phyloP scores from a whole-genome alignment of 2,888 invertebrate genomes.

The Lasioglossum vierecki region DNA sequence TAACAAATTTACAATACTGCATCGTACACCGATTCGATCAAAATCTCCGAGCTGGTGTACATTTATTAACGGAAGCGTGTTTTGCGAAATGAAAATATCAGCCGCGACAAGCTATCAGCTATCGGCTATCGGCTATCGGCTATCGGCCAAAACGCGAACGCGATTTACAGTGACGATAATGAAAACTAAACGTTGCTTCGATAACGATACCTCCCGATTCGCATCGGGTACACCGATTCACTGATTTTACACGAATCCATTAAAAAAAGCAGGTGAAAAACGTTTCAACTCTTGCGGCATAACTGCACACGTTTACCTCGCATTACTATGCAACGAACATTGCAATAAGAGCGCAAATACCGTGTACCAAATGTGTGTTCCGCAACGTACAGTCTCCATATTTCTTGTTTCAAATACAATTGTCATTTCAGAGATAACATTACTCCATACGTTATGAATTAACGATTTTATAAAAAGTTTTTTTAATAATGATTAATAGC shows the following conservation, averaged over 20 bases:
- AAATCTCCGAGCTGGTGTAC: neutral
- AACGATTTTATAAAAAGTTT: neutral
- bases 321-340: conserved; percentile 11
- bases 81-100: conserved; percentile 43
- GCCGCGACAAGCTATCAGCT: conserved; percentile 27
- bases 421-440: neutral
- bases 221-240: conserved; percentile 23
- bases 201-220: conserved; percentile 34
- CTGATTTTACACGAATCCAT: conserved; percentile 28
- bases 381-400: neutral
- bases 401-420: neutral
- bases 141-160: conserved; percentile 34
- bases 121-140: conserved; percentile 41
- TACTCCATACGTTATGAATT: neutral
- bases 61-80: conserved; percentile 34
- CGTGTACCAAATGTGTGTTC: neutral
- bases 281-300: neutral
- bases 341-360: neutral
- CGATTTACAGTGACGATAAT: conserved; percentile 50
- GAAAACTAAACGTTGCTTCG: conserved; percentile 41
- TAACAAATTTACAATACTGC: neutral
- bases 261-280: conserved; percentile 18
- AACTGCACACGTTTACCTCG: neutral
- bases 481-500: neutral
- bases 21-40: neutral